Evolutionary conservation across 2,888 invertebrate species (phyloP).

Genomic region (Cephalotes varians): DNA sequence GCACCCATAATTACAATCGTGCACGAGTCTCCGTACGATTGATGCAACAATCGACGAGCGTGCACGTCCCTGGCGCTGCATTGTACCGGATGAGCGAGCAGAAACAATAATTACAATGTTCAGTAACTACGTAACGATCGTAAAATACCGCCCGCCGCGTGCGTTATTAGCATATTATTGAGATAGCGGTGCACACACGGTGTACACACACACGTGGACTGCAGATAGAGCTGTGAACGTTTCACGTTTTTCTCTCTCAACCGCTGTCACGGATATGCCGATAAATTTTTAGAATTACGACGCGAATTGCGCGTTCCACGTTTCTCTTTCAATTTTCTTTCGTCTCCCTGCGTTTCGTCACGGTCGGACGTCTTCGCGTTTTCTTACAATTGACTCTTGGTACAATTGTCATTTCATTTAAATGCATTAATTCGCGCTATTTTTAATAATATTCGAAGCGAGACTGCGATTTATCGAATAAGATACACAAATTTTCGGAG

Average conservation of each 20-base stretch:
- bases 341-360: neutral
- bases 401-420: neutral
- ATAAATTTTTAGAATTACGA: conserved; percentile 53
- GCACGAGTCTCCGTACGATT: conserved; percentile 36
- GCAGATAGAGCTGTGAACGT: conserved; percentile 40
- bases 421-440: neutral
- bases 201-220: neutral
- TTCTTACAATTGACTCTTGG: conserved; percentile 34
- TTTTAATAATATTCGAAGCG: neutral
- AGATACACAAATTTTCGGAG: neutral
- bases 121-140: conserved; percentile 59
- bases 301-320: neutral
- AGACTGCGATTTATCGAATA: neutral
- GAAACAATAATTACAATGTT: conserved; percentile 68
- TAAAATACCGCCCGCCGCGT: conserved; percentile 68
- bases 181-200: conserved; percentile 16
- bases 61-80: conserved; percentile 24
- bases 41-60: conserved; percentile 57
- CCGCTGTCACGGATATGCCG: conserved; percentile 30
- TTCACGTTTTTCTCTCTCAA: conserved; percentile 17
- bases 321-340: neutral
- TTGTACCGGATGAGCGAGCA: conserved; percentile 21
- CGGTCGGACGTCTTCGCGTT: conserved; percentile 40
- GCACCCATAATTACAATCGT: conserved; percentile 12
- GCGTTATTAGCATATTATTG: conserved; percentile 73